Evolutionary conservation across 2,888 invertebrate genomes (phyloP), one percentile per base, ranked within the genome.

Genomic region (Scaptomyza tumidula): DNA sequence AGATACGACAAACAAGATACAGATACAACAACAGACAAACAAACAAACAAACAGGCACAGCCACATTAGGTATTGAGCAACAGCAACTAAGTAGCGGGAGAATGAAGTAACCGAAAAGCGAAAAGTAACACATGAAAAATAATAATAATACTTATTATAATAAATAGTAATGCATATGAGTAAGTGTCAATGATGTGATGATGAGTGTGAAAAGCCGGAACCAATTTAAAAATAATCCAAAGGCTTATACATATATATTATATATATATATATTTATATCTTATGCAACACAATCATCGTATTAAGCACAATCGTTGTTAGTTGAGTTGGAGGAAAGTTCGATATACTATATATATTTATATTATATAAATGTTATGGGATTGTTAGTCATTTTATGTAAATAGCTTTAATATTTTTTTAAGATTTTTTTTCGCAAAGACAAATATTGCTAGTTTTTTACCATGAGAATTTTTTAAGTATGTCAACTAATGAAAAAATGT

Each of bases 1-100:
- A 53, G 54, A 53, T 59, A 43, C 35, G 37, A 37, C 11, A 37
- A 50, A 37, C 5, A 11, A 49, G 49, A 53, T 24, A 43, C 16
- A 54, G 2, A 24, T 2, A 3, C 1, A 14, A 9, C 14, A 24
- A 35, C 16, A 35, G 2, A 10, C 2, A 33, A 7, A 41, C 29
- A 33, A 7, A 41, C 29, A 13, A 41, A 7, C 7, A 27, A 29
- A n/a, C n/a, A n/a, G 16, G 29, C 9, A 14, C n/a, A 35, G 11
- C 5, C 4, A 35, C 1, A 37, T 31, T 31, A 5, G 11, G 37
- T 3, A 35, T 35, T 35, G 11, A 37, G 37, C 37, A 52, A 11
- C 27, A 27, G 7, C 7, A 31, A 33, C 9, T 24, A 24, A 24
- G 24, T 24, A 33, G 31, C 31, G 39, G 5, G 3, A 50, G 13